Evolutionary conservation across 2,888 invertebrate species (phyloP).

Genomic region (Trissolcus japonicus): DNA sequence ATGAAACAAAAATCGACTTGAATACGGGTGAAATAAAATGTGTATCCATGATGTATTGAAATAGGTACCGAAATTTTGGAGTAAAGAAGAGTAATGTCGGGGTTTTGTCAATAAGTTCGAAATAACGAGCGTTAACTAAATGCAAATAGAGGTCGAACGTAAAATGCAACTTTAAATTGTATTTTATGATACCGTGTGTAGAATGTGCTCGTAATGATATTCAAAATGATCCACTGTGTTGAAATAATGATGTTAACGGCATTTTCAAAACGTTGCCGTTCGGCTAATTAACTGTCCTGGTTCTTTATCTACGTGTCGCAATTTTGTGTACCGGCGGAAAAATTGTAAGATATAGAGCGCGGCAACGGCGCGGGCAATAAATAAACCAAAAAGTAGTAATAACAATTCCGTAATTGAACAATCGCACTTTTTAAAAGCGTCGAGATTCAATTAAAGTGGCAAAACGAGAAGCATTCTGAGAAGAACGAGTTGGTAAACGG

Average conservation of each 20-base stretch:
- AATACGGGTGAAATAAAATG: too few species aligned
- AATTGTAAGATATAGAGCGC: not conserved
- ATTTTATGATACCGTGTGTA: slow-evolving; percentile 15
- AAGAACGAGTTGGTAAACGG: not conserved
- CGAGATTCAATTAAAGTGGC: not conserved
- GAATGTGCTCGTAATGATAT: slow-evolving; percentile 9
- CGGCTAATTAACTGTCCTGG: not conserved
- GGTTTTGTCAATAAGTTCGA: not conserved
- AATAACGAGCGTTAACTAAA: slow-evolving; percentile 13
- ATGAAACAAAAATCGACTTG: too few species aligned
- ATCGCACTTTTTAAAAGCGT: not conserved
- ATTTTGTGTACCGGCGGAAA: slow-evolving; percentile 2
- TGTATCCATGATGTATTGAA: too few species aligned
- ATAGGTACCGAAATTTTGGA: too few species aligned
- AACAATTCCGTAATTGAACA: not conserved
- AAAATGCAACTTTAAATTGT: slow-evolving; percentile 18
- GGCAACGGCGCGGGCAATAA: not conserved
- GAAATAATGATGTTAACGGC: slow-evolving; percentile 12
- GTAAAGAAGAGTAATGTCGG: too few species aligned
- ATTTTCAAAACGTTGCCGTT: slow-evolving; percentile 16
- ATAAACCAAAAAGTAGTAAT: too few species aligned
- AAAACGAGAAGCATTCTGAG: not conserved
- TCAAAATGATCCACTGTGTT: slow-evolving; percentile 13
- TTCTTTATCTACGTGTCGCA: not conserved
- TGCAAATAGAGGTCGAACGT: slow-evolving; percentile 2